Conservation (phyloP, 2,113 vertebrate genomes). For the Pelodiscus sinensis region DNA sequence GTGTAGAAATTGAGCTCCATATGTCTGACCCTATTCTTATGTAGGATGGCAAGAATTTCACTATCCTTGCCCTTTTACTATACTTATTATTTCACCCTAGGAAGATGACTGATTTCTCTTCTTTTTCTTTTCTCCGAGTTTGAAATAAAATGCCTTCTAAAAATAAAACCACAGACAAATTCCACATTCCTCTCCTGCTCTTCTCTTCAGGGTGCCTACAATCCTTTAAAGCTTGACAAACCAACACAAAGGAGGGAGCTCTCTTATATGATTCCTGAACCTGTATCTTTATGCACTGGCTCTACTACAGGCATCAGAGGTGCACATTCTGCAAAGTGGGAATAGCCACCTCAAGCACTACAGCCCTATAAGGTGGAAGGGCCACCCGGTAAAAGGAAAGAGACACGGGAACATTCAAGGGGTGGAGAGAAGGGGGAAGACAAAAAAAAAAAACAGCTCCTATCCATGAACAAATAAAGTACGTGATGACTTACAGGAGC, state of each 20-base stretch:
- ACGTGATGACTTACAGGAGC: background rate
- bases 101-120: background rate
- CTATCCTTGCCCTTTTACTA: background rate
- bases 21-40: rapidly evolving
- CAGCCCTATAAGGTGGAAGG: background rate
- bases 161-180: constrained; percentile 41
- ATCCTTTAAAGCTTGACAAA: constrained; percentile 72
- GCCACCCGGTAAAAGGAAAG: constrained; percentile 14
- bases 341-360: background rate
- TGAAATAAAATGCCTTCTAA: constrained; percentile 20
- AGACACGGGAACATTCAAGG: background rate
- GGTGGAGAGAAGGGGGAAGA: background rate
- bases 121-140: background rate
- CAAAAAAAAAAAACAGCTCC: background rate
- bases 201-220: constrained; percentile 67
- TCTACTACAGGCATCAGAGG: constrained; percentile 25
- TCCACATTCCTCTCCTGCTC: constrained; percentile 61
- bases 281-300: constrained; percentile 61
- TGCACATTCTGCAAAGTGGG: constrained; percentile 13
- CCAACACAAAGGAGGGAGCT: constrained; percentile 29
- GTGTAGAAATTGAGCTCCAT: background rate
- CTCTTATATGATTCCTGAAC: constrained; percentile 19
- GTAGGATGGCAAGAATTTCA: background rate
- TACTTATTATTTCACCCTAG: background rate
- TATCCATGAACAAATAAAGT: background rate